Evolutionary conservation across 2,113 vertebrate genomes (phyloP), one percentile per base, ranked within the genome.

Genomic region (Callipepla squamata): DNA sequence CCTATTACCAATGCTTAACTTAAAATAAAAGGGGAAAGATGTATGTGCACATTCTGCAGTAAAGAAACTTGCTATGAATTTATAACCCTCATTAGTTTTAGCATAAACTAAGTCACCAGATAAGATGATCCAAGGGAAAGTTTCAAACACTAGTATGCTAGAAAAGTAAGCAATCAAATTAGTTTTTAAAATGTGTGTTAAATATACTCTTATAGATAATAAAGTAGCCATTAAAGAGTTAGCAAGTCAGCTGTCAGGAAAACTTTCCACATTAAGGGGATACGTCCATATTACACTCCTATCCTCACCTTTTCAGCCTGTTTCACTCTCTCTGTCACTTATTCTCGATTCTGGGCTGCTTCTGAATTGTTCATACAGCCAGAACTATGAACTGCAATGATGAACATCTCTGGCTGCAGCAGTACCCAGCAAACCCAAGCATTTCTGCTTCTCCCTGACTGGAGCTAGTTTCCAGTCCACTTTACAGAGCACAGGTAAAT

Each of bases 391-490:
- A 21, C 38, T 59, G 68, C 61, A n/a, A 63, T 1, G 4, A 78
- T 32, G 47, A 86, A 23, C 6, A 62, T 19, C 34, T 45, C 34
- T 59, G 21, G 32, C 47, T 57, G 45, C 66, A 89, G 66, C 21
- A 77, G 21, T 40, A 63, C 57, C 19, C 45, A 80, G 55, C 2
- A 4, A 62, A 90, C 88, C 44, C 59, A 77, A 84, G 40, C 0
- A 0, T 34, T 80, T 67, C 69, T 90, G 57, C 16, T 50, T 63
- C 61, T 67, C 38, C 44, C 40, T 0, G 1, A 11, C 4, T 0
- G 0, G 17, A 75, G 2, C 9, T 32, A 13, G 26, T 7, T 36
- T 81, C 81, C 34, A 48, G 73, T 4, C 19, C 22, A 12, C 42
- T 84, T 70, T 19, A 70, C 57, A 38, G 51, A 78, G 5, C 7